Conservation (phyloP, 2,113 vertebrate species). For the Taxidea taxus region DNA sequence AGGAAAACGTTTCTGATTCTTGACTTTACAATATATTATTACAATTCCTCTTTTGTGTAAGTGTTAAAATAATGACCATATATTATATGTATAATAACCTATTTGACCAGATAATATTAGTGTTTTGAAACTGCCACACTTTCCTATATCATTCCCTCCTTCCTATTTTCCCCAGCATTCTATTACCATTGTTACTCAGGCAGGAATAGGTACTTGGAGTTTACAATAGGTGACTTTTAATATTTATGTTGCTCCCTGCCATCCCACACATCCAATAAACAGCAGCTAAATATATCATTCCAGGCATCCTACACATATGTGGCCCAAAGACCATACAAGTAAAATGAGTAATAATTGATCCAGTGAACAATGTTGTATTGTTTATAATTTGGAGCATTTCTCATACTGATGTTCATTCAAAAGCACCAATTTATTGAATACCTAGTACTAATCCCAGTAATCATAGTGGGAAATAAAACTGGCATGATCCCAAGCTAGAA, state of each 20-base stretch:
- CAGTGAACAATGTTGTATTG: not conserved
- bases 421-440: not conserved
- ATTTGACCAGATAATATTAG: not conserved
- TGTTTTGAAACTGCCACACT: not conserved
- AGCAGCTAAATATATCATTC: not conserved
- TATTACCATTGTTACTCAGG: not conserved
- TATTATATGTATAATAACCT: not conserved
- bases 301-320: not conserved
- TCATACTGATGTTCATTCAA: not conserved
- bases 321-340: not conserved
- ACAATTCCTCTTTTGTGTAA: not conserved
- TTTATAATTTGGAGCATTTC: not conserved
- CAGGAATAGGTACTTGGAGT: not conserved
- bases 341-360: not conserved
- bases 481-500: not conserved
- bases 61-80: not conserved
- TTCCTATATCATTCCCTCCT: not conserved
- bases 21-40: not conserved
- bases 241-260: not conserved
- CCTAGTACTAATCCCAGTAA: not conserved
- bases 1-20: not conserved
- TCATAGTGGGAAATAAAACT: not conserved
- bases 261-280: not conserved
- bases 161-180: not conserved
- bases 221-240: not conserved